Evolutionary conservation across 2,113 vertebrate species (phyloP).

Genomic region (Apus apus): DNA sequence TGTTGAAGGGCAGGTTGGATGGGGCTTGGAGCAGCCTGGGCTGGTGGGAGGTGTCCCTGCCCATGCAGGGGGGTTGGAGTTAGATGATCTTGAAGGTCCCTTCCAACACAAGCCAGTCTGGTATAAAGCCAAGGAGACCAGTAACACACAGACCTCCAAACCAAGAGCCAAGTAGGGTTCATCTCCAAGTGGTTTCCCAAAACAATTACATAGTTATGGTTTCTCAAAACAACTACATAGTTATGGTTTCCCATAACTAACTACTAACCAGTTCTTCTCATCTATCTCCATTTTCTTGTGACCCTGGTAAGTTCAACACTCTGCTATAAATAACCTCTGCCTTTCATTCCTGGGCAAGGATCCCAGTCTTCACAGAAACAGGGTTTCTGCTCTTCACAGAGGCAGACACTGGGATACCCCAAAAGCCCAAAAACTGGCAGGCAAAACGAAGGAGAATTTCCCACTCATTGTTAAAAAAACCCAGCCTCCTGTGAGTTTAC

Average conservation of each 20-base stretch:
- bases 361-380: neutral
- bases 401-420: neutral
- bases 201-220: neutral
- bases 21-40: too few species aligned
- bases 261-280: neutral
- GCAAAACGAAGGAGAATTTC: slow-evolving; percentile 8
- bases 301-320: neutral
- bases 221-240: neutral
- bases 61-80: too few species aligned
- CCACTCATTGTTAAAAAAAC: neutral
- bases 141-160: neutral
- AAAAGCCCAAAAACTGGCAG: neutral
- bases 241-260: neutral
- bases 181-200: neutral
- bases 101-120: too few species aligned
- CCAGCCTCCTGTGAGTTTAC: neutral
- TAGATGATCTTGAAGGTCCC: too few species aligned
- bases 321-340: slow-evolving; percentile 11
- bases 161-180: neutral
- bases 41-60: too few species aligned
- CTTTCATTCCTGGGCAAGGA: slow-evolving; percentile 4
- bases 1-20: too few species aligned
- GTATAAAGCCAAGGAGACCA: neutral
- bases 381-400: neutral
- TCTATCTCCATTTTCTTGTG: neutral